These are phyloP conservation scores for Melipona beecheii DNA, from an alignment of 2,888 invertebrate genomes.

Conservation along the genomic window DNA sequence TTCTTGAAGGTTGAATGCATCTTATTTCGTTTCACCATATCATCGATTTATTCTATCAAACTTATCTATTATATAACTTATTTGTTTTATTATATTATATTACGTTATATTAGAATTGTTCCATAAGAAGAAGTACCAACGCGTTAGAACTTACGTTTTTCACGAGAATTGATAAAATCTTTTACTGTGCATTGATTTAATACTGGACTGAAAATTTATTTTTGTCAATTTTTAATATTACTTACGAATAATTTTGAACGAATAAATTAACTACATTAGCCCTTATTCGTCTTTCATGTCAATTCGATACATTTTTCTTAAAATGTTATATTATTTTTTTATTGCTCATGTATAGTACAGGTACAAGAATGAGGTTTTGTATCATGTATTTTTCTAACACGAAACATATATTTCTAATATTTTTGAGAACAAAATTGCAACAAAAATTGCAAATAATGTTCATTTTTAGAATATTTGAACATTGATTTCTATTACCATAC, in stretches of 20 bases:
- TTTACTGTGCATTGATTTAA: neutral
- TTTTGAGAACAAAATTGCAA: too few species aligned
- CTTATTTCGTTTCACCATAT: neutral
- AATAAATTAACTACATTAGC: too few species aligned
- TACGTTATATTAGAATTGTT: neutral
- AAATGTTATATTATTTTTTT: too few species aligned
- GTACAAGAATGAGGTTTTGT: too few species aligned
- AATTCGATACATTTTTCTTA: too few species aligned
- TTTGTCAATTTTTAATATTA: conserved; percentile 6
- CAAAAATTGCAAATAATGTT: too few species aligned
- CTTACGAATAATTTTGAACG: conserved; percentile 9
- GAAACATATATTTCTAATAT: too few species aligned
- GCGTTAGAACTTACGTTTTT: neutral
- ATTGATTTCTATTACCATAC: too few species aligned
- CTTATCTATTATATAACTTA: neutral
- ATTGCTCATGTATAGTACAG: too few species aligned
- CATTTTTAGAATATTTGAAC: too few species aligned
- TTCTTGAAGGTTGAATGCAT: neutral
- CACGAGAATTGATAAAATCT: neutral
- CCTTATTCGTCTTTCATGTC: too few species aligned
- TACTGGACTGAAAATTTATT: neutral
- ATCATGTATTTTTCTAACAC: too few species aligned
- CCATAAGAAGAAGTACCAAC: neutral
- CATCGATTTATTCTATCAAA: neutral
- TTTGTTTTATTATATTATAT: neutral